Evolutionary conservation across 1,140 invertebrate genomes (phyloP).

Genomic region (Laodelphax striatellus): DNA sequence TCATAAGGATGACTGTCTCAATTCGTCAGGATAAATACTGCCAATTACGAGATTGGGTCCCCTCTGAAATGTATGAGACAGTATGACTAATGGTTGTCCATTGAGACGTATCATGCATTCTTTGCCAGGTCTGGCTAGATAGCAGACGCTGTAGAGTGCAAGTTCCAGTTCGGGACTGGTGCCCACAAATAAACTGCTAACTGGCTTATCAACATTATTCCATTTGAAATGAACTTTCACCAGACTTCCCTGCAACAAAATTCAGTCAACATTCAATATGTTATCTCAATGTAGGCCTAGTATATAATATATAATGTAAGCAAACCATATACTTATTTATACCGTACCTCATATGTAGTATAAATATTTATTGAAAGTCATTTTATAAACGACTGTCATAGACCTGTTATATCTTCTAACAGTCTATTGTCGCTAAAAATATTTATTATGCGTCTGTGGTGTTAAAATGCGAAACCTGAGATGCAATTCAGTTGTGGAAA

Average conservation of each 20-base stretch:
- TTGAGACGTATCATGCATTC: conserved; percentile 60
- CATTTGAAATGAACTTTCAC: conserved; percentile 65
- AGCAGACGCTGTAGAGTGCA: conserved; percentile 80
- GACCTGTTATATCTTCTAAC: too few species aligned
- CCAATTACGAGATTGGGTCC: conserved; percentile 62
- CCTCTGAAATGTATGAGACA: conserved; percentile 47
- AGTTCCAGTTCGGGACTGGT: conserved; percentile 89
- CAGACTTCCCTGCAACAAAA: conserved; percentile 45
- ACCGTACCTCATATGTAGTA: too few species aligned
- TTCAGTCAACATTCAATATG: not conserved
- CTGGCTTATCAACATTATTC: conserved; percentile 59
- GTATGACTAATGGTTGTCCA: conserved; percentile 53
- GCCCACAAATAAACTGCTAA: conserved; percentile 73
- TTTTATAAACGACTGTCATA: too few species aligned
- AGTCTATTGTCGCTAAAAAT: too few species aligned
- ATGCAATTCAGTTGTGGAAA: too few species aligned
- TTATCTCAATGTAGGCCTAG: too few species aligned
- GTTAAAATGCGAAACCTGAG: too few species aligned
- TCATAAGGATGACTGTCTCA: too few species aligned
- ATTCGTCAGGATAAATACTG: conserved; percentile 51
- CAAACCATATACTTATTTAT: too few species aligned
- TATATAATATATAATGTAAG: too few species aligned
- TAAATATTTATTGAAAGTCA: too few species aligned
- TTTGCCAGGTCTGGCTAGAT: conserved; percentile 52
- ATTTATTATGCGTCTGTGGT: too few species aligned